A percentile compares a stretch with the other conserved stretches of the same genome.
These are phyloP conservation scores for Petrophora chlorosata DNA, from an alignment of 2,888 invertebrate genomes.

Conservation along the genomic window DNA sequence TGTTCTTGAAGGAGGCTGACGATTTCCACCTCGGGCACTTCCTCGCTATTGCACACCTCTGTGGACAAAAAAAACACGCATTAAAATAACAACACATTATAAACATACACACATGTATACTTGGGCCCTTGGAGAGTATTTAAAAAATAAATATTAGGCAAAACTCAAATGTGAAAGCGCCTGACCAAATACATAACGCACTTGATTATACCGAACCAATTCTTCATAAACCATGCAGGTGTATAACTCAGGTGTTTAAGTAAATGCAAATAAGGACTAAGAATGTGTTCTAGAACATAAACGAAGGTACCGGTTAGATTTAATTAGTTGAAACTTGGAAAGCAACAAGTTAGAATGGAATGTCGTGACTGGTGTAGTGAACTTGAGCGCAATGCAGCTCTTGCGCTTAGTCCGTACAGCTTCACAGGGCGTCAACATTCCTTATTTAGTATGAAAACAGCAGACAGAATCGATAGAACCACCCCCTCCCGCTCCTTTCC, in stretches of 20 bases:
- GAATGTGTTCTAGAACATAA: background rate
- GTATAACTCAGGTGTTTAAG: constrained; percentile 1
- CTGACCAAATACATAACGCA: constrained; percentile 10
- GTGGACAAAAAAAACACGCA: constrained; percentile 61
- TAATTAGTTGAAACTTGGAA: constrained; percentile 43
- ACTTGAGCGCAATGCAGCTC: constrained; percentile 59
- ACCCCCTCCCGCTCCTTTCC: constrained; percentile 38
- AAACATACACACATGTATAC: background rate
- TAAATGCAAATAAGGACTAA: constrained; percentile 11
- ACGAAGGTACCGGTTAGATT: constrained; percentile 16
- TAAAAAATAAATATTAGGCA: constrained; percentile 1
- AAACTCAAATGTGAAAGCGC: constrained; percentile 6
- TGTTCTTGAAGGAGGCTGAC: constrained; percentile 97
- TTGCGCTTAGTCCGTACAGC: constrained; percentile 37
- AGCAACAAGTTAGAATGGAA: constrained; percentile 58
- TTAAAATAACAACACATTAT: constrained; percentile 20
- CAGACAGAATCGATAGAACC: constrained; percentile 78
- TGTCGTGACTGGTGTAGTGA: constrained; percentile 62
- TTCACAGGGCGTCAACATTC: constrained; percentile 54
- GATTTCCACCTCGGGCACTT: constrained; percentile 97
- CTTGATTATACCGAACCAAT: constrained; percentile 8
- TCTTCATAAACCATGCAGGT: constrained; percentile 2
- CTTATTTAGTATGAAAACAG: constrained; percentile 64
- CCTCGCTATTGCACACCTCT: constrained; percentile 97
- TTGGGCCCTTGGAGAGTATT: too few species aligned